phyloP scores from a whole-genome alignment of 2,797 vertebrate species.

The Valencia hispanica region DNA sequence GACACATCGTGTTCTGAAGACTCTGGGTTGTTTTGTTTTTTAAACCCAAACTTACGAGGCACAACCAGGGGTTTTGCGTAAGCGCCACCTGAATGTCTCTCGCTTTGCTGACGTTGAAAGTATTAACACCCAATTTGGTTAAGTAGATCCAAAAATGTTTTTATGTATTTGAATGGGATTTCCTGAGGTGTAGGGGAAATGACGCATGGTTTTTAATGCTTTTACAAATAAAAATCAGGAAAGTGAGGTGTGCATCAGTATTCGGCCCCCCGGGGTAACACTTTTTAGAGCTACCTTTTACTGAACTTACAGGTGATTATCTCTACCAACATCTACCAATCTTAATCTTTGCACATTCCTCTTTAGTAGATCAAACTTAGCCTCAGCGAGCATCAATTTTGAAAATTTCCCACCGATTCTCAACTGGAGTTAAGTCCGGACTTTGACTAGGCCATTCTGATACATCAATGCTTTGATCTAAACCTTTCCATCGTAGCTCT shows the following conservation, averaged over 20 bases:
- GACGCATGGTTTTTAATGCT: background rate
- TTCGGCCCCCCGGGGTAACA: background rate
- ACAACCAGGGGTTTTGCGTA: background rate
- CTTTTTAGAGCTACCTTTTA: background rate
- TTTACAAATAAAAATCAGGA: background rate
- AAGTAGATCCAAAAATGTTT: too few relatives aligned
- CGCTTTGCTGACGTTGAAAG: background rate
- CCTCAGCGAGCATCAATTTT: background rate
- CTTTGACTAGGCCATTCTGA: background rate
- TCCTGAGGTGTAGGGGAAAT: background rate
- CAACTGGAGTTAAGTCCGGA: background rate
- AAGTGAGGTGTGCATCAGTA: background rate
- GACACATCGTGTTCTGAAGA: background rate
- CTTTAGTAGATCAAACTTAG: background rate
- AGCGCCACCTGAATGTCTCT: slow-evolving; percentile 4
- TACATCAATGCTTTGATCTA: too few relatives aligned
- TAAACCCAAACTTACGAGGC: background rate
- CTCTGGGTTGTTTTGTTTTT: too few relatives aligned
- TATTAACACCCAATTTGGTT: too few relatives aligned
- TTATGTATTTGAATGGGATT: background rate
- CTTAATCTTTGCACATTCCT: background rate
- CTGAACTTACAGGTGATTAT: background rate
- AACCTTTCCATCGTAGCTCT: too few relatives aligned
- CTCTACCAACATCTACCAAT: background rate
- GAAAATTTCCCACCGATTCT: background rate